Evolutionary conservation across 2,113 vertebrate species (phyloP), one percentile per base, ranked within the genome.

Genomic region (Myotis lucifugus): DNA sequence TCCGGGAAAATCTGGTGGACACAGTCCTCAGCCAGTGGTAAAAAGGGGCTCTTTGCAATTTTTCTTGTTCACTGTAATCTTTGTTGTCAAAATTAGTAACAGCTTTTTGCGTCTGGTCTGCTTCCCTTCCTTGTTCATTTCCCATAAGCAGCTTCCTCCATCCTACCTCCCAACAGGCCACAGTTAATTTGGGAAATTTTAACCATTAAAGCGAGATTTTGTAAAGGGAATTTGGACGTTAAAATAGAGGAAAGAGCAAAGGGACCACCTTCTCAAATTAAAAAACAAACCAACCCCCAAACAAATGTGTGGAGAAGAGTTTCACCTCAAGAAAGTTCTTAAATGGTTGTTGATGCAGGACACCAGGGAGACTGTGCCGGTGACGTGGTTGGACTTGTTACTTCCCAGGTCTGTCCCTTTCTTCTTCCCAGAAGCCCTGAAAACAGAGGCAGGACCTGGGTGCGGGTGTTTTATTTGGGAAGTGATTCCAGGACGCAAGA

Each of bases 241-340:
- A 52, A 90, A 21, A 76, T 5, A 32, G 29, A 73, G 76, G 27
- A 81, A 77, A 88, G 64, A 82, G 56, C 29, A 48, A 94, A 95
- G 37, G 46, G 40, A 23, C 11, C 14, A 5, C 14, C 19, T 29
- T 14, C n/a, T 52, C 32, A 29, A 32, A 93, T n/a, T 21, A 72
- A 48, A 77, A 29, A 77, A 50, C 40, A 69, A 32, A 34, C 18
- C 59, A 27, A 87, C 3, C 21, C n/a, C 23, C 37, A 66, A 13
- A 34, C 32, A 17, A 61, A 73, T 32, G 6, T 34, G 23, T 54
- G 15, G 29, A 17, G 23, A 74, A 34, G 2, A 29, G 32, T 48
- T 69, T 78, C n/a, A 29, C n/a, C 25, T 76, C 59, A 29, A 34
- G 48, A 74, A 18, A 52, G 11, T 69, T 67, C 46, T 54, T 61